These are phyloP conservation scores for Hypotaenidia philippensis DNA, from an alignment of 2,797 vertebrate species.

Conservation along the genomic window DNA sequence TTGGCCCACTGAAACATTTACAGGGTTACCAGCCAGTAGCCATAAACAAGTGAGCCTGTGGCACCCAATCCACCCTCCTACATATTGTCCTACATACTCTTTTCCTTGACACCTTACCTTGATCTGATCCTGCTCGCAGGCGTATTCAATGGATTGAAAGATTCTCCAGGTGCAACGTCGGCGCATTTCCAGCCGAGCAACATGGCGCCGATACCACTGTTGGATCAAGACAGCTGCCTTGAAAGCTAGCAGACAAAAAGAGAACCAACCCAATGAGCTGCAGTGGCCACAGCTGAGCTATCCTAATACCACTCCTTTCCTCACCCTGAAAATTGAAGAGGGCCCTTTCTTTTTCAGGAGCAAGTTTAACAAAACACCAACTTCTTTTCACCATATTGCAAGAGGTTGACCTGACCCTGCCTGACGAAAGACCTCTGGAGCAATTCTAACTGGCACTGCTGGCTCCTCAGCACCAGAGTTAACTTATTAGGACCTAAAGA, in stretches of 20 bases:
- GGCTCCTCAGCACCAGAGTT: background rate
- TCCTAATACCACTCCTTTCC: background rate
- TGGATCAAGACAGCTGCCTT: conserved; percentile 91
- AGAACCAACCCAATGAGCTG: background rate
- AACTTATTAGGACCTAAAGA: background rate
- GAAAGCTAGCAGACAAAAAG: conserved; percentile 80
- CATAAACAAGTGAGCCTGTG: background rate
- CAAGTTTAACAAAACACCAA: background rate
- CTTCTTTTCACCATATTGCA: background rate
- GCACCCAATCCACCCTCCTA: background rate
- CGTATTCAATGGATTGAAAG: conserved; percentile 95
- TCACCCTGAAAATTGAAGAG: background rate
- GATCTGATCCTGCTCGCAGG: conserved; percentile 94
- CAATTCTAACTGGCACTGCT: background rate
- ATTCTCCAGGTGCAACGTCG: conserved; percentile 94
- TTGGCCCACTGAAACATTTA: background rate
- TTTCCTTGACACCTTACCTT: conserved; percentile 79
- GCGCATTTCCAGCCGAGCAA: conserved; percentile 91
- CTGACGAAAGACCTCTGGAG: background rate
- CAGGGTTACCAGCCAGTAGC: background rate
- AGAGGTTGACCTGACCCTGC: background rate
- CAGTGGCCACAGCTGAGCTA: background rate
- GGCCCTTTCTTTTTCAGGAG: background rate
- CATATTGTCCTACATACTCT: rapidly evolving
- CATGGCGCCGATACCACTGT: conserved; percentile 90